Conservation (phyloP, 2,888 invertebrate species). For the Invenusta paracnida region DNA sequence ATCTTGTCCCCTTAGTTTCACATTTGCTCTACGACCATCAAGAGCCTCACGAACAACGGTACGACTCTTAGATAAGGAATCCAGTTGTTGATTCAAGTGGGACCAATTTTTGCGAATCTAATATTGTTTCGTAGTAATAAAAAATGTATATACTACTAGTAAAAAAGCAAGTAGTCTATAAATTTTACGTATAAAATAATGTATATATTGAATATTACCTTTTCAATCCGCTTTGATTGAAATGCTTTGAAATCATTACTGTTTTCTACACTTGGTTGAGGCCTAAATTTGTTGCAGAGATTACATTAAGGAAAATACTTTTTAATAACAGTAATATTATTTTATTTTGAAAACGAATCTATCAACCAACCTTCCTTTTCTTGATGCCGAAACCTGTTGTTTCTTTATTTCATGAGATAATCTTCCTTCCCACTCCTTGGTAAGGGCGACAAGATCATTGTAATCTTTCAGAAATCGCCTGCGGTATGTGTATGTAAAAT, state of each 20-base stretch:
- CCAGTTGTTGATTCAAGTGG: not conserved
- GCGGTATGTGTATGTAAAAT: not conserved
- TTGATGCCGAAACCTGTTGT: not conserved
- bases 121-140: too few species aligned
- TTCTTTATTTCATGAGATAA: not conserved
- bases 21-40: not conserved
- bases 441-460: not conserved
- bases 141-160: too few species aligned
- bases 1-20: not conserved
- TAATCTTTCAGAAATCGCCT: not conserved
- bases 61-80: not conserved
- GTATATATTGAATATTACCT: too few species aligned
- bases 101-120: not conserved
- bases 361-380: not conserved
- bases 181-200: too few species aligned
- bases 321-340: not conserved
- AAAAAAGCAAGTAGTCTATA: too few species aligned
- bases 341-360: too few species aligned
- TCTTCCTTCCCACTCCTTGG: not conserved
- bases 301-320: not conserved
- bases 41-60: not conserved
- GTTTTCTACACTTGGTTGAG: not conserved
- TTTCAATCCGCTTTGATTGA: not conserved
- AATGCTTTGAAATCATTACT: not conserved
- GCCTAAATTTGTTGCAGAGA: not conserved